Conservation (phyloP, 2,888 invertebrate genomes). For the Drosophila putrida region DNA sequence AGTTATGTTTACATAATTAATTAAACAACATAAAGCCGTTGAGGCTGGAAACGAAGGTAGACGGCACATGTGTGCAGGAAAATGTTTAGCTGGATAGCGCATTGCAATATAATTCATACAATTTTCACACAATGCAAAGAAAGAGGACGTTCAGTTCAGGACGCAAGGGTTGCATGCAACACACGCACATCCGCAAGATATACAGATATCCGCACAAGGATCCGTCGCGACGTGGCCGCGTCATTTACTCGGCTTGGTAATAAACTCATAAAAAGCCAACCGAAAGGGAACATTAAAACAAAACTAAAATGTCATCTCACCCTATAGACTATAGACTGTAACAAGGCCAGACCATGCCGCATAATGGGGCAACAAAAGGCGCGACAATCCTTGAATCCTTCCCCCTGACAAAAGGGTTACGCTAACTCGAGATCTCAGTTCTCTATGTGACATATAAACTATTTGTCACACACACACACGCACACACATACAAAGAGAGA, state of each 20-base stretch:
- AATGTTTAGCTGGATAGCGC: conserved; percentile 10
- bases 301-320: conserved; percentile 78
- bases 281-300: conserved; percentile 69
- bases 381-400: conserved; percentile 45
- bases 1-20: conserved; percentile 82
- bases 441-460: conserved; percentile 30
- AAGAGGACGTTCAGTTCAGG: conserved; percentile 6
- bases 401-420: conserved; percentile 48
- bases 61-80: conserved; percentile 46
- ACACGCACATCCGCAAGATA: conserved; percentile 17
- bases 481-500: conserved; percentile 21
- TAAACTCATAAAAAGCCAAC: conserved; percentile 78
- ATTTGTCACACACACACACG: conserved; percentile 51
- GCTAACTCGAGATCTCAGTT: conserved; percentile 11
- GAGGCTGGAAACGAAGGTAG: conserved; percentile 38
- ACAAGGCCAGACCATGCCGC: conserved; percentile 65
- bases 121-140: conserved; percentile 44
- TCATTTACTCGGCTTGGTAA: conserved; percentile 69
- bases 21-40: conserved; percentile 77
- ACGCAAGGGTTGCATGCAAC: conserved; percentile 56
- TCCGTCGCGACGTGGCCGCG: conserved; percentile 38
- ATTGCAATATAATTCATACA: conserved; percentile 58
- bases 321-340: conserved; percentile 42
- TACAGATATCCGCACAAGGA: conserved; percentile 30
- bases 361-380: conserved; percentile 67